Percentiles rank a stretch among this genome's conserved stretches.
Evolutionary conservation across 2,113 vertebrate species (phyloP).

Genomic region (Fregata magnificens): DNA sequence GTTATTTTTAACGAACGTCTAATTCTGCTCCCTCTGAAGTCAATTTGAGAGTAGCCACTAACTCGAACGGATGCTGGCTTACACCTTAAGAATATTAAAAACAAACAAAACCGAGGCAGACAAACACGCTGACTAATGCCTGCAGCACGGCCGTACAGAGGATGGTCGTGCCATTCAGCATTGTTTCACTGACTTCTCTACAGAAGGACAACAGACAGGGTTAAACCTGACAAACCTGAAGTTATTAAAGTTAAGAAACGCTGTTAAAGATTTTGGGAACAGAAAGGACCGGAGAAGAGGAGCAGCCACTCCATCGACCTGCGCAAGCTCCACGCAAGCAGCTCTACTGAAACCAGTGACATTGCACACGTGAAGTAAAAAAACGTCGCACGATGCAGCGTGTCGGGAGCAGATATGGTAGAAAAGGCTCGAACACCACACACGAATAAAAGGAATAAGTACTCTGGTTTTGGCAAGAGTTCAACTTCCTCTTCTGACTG

Average conservation of each 20-base stretch:
- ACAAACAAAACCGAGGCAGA: slow-evolving; percentile 23
- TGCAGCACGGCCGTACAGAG: not conserved
- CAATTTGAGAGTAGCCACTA: slow-evolving; percentile 3
- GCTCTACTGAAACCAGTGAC: not conserved
- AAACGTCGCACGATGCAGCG: rapidly evolving
- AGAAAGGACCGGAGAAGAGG: not conserved
- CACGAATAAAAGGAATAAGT: not conserved
- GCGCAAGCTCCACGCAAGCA: not conserved
- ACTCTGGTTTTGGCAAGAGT: not conserved
- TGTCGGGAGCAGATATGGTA: not conserved
- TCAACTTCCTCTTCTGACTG: slow-evolving; percentile 28
- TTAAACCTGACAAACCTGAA: slow-evolving; percentile 51
- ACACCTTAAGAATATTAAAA: slow-evolving; percentile 53
- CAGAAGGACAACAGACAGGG: not conserved
- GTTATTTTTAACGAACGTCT: slow-evolving; percentile 32
- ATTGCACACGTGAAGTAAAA: rapidly evolving
- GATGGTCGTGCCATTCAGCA: not conserved
- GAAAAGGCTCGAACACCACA: not conserved
- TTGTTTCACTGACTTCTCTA: not conserved
- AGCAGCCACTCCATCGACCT: not conserved
- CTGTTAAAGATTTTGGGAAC: not conserved
- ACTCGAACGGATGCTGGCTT: not conserved
- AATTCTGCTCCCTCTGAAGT: slow-evolving; percentile 51
- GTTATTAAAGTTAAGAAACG: not conserved
- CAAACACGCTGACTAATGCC: slow-evolving; percentile 28